These are phyloP conservation scores for Conus ventricosus DNA, from an alignment of 1,140 invertebrate genomes.

Conservation along the genomic window DNA sequence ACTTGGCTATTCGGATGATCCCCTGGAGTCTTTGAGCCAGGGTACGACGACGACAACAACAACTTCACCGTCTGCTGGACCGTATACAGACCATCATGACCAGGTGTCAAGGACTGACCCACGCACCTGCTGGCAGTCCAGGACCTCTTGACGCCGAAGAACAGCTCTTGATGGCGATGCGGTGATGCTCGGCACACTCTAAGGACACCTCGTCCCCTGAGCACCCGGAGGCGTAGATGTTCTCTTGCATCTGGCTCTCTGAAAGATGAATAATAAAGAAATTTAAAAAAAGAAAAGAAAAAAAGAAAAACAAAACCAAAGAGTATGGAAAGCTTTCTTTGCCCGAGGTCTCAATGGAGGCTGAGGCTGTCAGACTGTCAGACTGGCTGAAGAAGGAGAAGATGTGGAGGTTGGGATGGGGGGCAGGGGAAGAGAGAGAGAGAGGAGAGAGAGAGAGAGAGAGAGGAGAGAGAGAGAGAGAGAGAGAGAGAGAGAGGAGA, in stretches of 20 bases:
- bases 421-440: not conserved
- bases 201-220: conserved; percentile 46
- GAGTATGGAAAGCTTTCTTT: too few relatives aligned
- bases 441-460: not conserved
- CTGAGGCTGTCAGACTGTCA: too few relatives aligned
- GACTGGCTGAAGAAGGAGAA: not conserved
- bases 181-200: conserved; percentile 50
- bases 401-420: not conserved
- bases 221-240: conserved; percentile 59
- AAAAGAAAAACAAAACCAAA: too few relatives aligned
- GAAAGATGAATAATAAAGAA: too few relatives aligned
- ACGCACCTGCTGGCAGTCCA: conserved; percentile 40
- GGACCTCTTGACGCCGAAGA: conserved; percentile 57
- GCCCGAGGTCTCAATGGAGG: too few relatives aligned
- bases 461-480: not conserved
- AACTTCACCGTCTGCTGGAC: too few relatives aligned
- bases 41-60: too few relatives aligned
- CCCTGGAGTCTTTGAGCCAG: too few relatives aligned
- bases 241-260: conserved; percentile 34
- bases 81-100: too few relatives aligned
- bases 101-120: too few relatives aligned
- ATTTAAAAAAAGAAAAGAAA: too few relatives aligned
- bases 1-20: too few relatives aligned
- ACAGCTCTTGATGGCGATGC: conserved; percentile 62
- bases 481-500: not conserved